phyloP scores from a whole-genome alignment of 2,113 vertebrate genomes.

The Channa maculata region DNA sequence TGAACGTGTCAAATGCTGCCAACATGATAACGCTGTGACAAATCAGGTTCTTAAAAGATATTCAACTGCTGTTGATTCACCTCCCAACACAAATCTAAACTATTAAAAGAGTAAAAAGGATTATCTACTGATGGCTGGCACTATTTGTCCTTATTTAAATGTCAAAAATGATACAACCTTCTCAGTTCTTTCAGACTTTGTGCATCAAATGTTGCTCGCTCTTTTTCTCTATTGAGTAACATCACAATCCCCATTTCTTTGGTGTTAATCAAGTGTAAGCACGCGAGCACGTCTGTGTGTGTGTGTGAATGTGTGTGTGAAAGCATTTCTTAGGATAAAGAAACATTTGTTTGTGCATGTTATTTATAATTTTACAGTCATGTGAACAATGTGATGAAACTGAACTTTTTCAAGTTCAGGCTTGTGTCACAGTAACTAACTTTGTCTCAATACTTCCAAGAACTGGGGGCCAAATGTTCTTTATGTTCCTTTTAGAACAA shows the following conservation, averaged over 20 bases:
- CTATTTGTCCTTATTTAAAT: too few relatives aligned
- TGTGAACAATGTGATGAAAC: constrained; percentile 86
- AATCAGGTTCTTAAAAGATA: neutral
- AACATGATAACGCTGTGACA: neutral
- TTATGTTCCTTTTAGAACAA: constrained; percentile 37
- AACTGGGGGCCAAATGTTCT: constrained; percentile 42
- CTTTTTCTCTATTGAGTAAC: neutral
- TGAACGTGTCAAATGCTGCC: too few relatives aligned
- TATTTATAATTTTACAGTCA: constrained; percentile 86
- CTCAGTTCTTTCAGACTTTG: too few relatives aligned
- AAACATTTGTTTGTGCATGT: constrained; percentile 63
- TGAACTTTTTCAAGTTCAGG: neutral
- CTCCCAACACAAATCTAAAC: neutral
- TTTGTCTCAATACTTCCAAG: constrained; percentile 55
- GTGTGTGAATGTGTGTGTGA: too few relatives aligned
- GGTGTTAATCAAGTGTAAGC: constrained; percentile 61
- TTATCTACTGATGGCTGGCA: neutral
- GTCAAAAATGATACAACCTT: too few relatives aligned
- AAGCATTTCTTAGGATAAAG: too few relatives aligned
- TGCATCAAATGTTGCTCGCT: too few relatives aligned
- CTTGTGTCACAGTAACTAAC: constrained; percentile 1
- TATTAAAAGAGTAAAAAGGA: too few relatives aligned
- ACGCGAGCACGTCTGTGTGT: too few relatives aligned
- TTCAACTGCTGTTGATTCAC: too few relatives aligned
- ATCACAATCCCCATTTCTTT: neutral